Base-by-base conservation (phyloP, 2,797 vertebrate species). In the Chelon labrosus region DNA sequence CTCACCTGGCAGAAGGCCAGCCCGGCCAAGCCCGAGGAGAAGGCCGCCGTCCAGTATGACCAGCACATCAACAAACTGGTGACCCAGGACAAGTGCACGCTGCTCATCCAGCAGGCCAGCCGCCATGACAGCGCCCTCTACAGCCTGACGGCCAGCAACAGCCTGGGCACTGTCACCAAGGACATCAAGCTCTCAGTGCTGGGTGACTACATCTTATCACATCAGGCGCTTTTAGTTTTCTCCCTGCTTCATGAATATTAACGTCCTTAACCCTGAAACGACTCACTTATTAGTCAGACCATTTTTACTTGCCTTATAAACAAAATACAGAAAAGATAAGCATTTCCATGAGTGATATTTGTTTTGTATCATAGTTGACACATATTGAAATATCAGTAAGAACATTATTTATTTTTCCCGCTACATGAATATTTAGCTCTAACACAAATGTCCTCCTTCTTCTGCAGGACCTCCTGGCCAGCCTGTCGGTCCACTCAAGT, bases 1-100 rank as follows among this genome's bases (percentile, higher is more conserved):
- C 91, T 99, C 44, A 95, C 95, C 35, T 99, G 98, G 98, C 92
- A 96, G 60, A 98, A 95, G 91, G 97, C 97, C 77, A 72, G 88
- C 77, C 68, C 95, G 39, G 95, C 95, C 83, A 98, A 97, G 83
- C 96, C 96, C 11, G 97, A 97, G 51, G 96, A 96, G 77, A 99
- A 97, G 93, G 68, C 85, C 2, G 93, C 95, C 25, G 77, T 99
- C 62, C 55, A 92, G 0, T 99, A 99, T 39, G 97, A 98, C 88
- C 95, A 97, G 72, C 98, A 98, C 55, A 92, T 98, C 64, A 98
- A 96, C 93, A 99, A 99, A 90, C 94, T 97, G 19, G 94, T 99
- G 70, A 95, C 91, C 52, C 96, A 97, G 38, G 88, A 98, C 53
- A 96, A 95, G 80, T 99, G 98, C 82, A 99, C 96, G 0, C 94